Percentiles rank a stretch among this genome's conserved stretches.
These are phyloP conservation scores for Gisinianus flammeolus DNA, from an alignment of 2,888 invertebrate genomes.

Conservation along the genomic window DNA sequence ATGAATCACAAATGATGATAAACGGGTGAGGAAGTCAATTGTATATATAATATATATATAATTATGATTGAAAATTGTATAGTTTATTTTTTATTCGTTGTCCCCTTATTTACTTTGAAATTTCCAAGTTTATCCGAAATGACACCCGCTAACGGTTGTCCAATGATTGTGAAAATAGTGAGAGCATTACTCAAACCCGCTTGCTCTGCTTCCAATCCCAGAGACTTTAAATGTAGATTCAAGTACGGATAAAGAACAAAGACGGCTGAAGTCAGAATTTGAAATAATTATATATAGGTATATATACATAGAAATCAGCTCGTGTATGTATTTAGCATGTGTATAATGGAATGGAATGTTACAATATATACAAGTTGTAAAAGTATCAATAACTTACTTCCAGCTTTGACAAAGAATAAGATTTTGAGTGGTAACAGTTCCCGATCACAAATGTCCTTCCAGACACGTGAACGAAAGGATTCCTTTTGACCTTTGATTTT, in stretches of 20 bases:
- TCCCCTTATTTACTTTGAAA: constrained; percentile 68
- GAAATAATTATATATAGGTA: background rate
- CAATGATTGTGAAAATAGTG: constrained; percentile 75
- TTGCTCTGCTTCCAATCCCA: constrained; percentile 79
- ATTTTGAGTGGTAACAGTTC: constrained; percentile 76
- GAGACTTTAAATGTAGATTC: constrained; percentile 79
- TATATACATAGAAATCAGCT: background rate
- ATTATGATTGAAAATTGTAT: background rate
- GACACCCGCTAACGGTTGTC: constrained; percentile 78
- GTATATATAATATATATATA: too few species aligned
- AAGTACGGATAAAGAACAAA: constrained; percentile 79
- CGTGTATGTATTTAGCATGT: background rate
- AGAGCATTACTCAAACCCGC: constrained; percentile 81
- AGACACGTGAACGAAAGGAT: background rate
- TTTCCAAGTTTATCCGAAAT: constrained; percentile 80
- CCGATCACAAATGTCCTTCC: constrained; percentile 71
- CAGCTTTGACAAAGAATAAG: constrained; percentile 78
- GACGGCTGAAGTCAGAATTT: constrained; percentile 67
- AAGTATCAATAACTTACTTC: constrained; percentile 72
- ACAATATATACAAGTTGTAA: too few species aligned
- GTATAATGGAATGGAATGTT: background rate
- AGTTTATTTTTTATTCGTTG: background rate
- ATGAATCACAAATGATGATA: background rate
- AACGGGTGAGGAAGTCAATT: background rate
- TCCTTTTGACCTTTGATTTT: background rate